phyloP scores from a whole-genome alignment of 2,888 invertebrate species.

The Gandaritis pyraliata region DNA sequence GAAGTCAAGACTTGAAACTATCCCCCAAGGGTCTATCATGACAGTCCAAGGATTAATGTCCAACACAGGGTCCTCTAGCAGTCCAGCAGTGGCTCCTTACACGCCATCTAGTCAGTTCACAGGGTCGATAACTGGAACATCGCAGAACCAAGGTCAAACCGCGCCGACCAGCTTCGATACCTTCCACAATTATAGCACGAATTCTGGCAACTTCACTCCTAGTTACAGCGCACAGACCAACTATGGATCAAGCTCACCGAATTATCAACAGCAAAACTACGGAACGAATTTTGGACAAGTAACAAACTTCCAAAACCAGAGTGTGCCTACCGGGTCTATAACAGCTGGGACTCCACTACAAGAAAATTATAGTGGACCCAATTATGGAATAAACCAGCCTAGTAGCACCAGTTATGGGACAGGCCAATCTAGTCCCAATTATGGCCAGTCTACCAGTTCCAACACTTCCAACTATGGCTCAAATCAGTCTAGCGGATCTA shows the following conservation, averaged over 20 bases:
- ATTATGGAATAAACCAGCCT: slow-evolving; percentile 2
- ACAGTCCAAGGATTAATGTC: slow-evolving; percentile 54
- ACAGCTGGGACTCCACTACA: slow-evolving; percentile 59
- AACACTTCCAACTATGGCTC: slow-evolving; percentile 11
- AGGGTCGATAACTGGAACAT: slow-evolving; percentile 52
- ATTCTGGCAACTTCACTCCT: neutral
- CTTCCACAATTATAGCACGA: slow-evolving; percentile 15
- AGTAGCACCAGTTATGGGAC: slow-evolving; percentile 1
- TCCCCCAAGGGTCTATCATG: slow-evolving; percentile 72
- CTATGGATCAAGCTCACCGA: slow-evolving; percentile 9
- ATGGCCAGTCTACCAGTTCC: slow-evolving; percentile 14
- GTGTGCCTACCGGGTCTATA: slow-evolving; percentile 50
- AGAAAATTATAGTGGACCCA: slow-evolving; percentile 16
- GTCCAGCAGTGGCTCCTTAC: slow-evolving; percentile 45
- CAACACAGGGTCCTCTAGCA: neutral
- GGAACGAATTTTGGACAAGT: slow-evolving; percentile 43
- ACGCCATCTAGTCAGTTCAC: slow-evolving; percentile 46
- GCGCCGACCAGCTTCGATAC: slow-evolving; percentile 19
- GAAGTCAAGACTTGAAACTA: slow-evolving; percentile 68
- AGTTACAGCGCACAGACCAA: neutral
- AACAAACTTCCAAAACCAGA: slow-evolving; percentile 37
- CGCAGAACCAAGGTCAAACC: slow-evolving; percentile 25
- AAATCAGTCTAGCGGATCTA: slow-evolving; percentile 12
- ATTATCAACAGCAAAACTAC: slow-evolving; percentile 7
- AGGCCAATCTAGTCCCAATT: slow-evolving; percentile 11